Percentiles rank a stretch among this genome's conserved stretches.
These are phyloP conservation scores for Dryas iulia DNA, from an alignment of 1,140 invertebrate genomes.

Conservation along the genomic window DNA sequence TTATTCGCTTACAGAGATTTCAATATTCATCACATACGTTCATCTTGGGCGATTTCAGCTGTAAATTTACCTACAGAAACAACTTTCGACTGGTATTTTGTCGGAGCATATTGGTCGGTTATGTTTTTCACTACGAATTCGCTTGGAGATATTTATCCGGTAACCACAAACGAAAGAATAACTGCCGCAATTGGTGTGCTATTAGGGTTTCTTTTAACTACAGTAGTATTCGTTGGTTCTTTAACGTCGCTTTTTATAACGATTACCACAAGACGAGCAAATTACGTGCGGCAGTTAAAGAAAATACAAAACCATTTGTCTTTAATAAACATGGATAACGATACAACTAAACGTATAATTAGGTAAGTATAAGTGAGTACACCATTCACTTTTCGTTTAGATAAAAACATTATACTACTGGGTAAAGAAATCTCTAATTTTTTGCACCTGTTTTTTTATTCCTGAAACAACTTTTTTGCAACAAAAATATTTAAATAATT, in stretches of 20 bases:
- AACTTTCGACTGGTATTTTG: constrained; percentile 68
- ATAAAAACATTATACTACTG: no score
- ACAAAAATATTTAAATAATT: not conserved
- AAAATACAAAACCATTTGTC: constrained; percentile 67
- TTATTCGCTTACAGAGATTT: constrained; percentile 61
- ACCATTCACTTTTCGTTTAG: no score
- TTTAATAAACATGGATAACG: constrained; percentile 62
- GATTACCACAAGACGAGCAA: constrained; percentile 63
- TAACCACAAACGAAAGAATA: constrained; percentile 62
- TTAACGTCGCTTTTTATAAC: constrained; percentile 73
- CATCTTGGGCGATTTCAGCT: constrained; percentile 61
- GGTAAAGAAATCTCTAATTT: no score
- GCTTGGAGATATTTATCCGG: constrained; percentile 70
- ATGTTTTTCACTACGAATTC: constrained; percentile 71
- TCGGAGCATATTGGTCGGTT: constrained; percentile 66
- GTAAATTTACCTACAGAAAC: constrained; percentile 63
- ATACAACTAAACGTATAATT: constrained; percentile 66
- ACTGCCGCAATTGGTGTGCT: constrained; percentile 58
- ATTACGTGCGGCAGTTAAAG: constrained; percentile 62
- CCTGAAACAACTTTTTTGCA: not conserved
- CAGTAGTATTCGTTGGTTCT: constrained; percentile 69
- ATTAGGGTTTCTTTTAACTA: constrained; percentile 67
- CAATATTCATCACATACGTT: constrained; percentile 52
- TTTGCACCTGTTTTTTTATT: no score
- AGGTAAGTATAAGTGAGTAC: constrained; percentile 46